These are phyloP conservation scores for Tanytarsus gracilentus DNA, from an alignment of 2,888 invertebrate species.

Conservation along the genomic window DNA sequence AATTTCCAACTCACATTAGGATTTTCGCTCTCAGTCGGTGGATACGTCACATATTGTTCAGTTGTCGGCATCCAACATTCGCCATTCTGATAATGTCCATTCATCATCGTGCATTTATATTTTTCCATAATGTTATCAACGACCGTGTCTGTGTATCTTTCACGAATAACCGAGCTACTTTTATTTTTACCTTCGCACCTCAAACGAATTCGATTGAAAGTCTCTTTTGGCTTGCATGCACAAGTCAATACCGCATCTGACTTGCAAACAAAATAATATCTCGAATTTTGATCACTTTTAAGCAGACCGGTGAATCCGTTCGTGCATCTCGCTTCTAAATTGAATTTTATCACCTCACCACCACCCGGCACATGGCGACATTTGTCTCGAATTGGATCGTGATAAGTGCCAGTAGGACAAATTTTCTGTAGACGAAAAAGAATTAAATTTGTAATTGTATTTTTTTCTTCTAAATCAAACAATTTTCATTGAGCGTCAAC, in stretches of 20 bases:
- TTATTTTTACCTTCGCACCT: background rate
- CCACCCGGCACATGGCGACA: slow-evolving; percentile 9
- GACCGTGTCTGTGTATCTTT: background rate
- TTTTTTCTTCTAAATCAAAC: no score
- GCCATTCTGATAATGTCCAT: background rate
- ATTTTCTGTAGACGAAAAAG: background rate
- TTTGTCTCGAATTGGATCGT: slow-evolving; percentile 16
- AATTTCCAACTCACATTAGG: background rate
- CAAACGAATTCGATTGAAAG: background rate
- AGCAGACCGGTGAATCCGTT: slow-evolving; percentile 3
- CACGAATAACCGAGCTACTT: no score
- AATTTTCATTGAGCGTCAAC: no score
- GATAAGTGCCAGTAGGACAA: slow-evolving; percentile 17
- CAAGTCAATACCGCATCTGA: slow-evolving; percentile 7
- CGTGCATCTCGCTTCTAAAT: slow-evolving; percentile 11
- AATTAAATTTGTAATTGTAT: no score
- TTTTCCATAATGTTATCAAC: slow-evolving; percentile 19
- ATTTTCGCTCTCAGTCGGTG: background rate
- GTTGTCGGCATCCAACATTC: background rate
- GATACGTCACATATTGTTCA: background rate
- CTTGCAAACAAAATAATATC: slow-evolving; percentile 16
- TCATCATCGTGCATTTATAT: slow-evolving; percentile 10
- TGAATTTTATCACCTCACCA: slow-evolving; percentile 16
- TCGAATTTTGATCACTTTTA: background rate
- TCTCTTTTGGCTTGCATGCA: background rate